Conservation (phyloP, 2,888 invertebrate genomes). For the Diachrysia chrysitis region DNA sequence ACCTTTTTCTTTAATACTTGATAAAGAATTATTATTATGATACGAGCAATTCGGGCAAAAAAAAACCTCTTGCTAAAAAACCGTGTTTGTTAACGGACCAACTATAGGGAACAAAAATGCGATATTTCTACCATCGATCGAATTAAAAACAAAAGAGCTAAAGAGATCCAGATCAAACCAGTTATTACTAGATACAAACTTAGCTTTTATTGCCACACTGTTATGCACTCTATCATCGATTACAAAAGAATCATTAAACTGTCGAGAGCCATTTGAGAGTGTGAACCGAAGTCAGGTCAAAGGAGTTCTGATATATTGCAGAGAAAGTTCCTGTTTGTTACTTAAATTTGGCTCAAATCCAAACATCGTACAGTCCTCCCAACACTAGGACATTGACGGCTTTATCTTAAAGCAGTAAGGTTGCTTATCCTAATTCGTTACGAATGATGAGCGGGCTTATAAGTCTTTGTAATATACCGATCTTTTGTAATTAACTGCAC, state of each 20-base stretch:
- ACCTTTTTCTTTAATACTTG: too few species aligned
- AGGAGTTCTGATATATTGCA: constrained; percentile 34
- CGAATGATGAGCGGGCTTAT: constrained; percentile 10
- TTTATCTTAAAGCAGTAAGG: not conserved
- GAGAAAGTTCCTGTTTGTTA: constrained; percentile 44
- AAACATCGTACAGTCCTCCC: constrained; percentile 31
- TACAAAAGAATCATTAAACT: constrained; percentile 10
- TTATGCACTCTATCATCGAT: constrained; percentile 2
- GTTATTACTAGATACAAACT: not conserved
- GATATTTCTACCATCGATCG: not conserved
- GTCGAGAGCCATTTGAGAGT: constrained; percentile 11
- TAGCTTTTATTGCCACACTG: not conserved
- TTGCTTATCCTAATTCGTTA: not conserved
- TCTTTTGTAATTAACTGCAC: constrained; percentile 56
- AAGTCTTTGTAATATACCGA: constrained; percentile 45
- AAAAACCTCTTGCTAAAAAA: too few species aligned
- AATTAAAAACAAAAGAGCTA: not conserved
- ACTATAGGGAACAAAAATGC: not conserved
- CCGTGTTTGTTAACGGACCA: too few species aligned
- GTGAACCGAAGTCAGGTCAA: constrained; percentile 21
- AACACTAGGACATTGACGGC: not conserved
- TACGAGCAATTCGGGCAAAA: too few species aligned
- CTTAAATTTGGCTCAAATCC: constrained; percentile 51
- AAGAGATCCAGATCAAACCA: not conserved
- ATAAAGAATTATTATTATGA: too few species aligned